Conservation (phyloP, 2,797 vertebrate genomes). For the Prunella strophiata region DNA sequence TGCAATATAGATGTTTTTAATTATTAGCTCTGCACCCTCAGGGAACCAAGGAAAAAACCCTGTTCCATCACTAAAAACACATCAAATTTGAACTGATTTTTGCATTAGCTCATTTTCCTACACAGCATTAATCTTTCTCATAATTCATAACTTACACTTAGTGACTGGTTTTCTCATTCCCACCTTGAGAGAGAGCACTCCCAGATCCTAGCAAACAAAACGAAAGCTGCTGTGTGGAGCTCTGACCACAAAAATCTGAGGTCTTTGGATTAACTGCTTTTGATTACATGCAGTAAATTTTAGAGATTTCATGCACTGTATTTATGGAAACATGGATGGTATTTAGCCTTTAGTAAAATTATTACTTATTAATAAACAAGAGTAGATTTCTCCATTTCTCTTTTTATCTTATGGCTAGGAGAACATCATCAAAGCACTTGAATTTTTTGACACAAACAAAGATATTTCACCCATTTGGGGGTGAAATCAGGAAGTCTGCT, state of each 20-base stretch:
- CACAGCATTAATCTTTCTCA: background rate
- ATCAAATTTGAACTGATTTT: background rate
- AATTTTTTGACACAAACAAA: background rate
- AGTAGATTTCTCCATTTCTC: background rate
- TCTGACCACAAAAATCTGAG: background rate
- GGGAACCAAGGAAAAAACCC: background rate
- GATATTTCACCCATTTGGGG: background rate
- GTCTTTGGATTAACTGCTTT: background rate
- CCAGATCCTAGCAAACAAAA: background rate
- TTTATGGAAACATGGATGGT: background rate
- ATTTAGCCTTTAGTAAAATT: background rate
- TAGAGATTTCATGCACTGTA: background rate
- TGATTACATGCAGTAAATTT: background rate
- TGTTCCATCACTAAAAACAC: background rate
- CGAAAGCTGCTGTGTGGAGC: background rate
- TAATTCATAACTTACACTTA: background rate
- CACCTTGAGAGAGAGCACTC: background rate
- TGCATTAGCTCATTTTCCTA: background rate
- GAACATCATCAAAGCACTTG: background rate
- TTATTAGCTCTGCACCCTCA: background rate
- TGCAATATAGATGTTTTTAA: conserved; percentile 21
- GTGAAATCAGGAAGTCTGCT: background rate
- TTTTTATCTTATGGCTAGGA: background rate
- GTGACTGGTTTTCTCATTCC: background rate
- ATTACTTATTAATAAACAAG: background rate